These are phyloP conservation scores for Gadopsis bispinosus DNA, from an alignment of 2,797 vertebrate species.

Conservation along the genomic window DNA sequence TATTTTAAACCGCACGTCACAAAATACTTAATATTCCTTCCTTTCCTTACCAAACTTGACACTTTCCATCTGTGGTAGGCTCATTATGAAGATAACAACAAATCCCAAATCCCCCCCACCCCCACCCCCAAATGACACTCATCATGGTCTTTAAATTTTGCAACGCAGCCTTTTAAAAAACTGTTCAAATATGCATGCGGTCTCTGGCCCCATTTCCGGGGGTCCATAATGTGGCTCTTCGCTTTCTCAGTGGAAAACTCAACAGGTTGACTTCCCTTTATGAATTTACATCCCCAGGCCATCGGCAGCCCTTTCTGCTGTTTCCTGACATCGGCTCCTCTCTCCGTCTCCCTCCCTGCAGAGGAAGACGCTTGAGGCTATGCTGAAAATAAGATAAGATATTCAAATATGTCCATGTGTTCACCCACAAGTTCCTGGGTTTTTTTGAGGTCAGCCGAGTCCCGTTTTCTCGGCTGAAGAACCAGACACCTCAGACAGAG, in stretches of 20 bases:
- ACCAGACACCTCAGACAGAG: constrained; percentile 26
- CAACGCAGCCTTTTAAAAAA: constrained; percentile 63
- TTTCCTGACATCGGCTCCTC: constrained; percentile 61
- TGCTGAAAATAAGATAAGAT: constrained; percentile 78
- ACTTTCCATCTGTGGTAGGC: constrained; percentile 39
- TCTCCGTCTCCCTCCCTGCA: constrained; percentile 61
- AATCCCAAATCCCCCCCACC: background rate
- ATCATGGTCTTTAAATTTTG: constrained; percentile 64
- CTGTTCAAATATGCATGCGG: constrained; percentile 74
- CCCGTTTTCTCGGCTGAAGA: constrained; percentile 40
- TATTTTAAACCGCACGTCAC: constrained; percentile 59
- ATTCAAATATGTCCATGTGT: constrained; percentile 72
- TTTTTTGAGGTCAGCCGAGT: constrained; percentile 64
- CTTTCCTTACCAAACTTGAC: constrained; percentile 35
- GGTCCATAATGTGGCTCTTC: constrained; percentile 60
- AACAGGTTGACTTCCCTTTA: constrained; percentile 73
- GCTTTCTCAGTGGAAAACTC: constrained; percentile 62
- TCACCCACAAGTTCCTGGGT: constrained; percentile 64
- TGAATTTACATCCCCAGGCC: constrained; percentile 70
- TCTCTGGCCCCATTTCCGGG: constrained; percentile 64
- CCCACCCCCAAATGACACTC: constrained; percentile 53
- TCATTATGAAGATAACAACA: constrained; percentile 41
- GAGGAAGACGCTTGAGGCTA: constrained; percentile 65
- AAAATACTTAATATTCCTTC: constrained; percentile 53
- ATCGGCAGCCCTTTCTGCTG: constrained; percentile 50